Conservation (phyloP, 2,797 vertebrate species). For the Enteromius viviparus region DNA sequence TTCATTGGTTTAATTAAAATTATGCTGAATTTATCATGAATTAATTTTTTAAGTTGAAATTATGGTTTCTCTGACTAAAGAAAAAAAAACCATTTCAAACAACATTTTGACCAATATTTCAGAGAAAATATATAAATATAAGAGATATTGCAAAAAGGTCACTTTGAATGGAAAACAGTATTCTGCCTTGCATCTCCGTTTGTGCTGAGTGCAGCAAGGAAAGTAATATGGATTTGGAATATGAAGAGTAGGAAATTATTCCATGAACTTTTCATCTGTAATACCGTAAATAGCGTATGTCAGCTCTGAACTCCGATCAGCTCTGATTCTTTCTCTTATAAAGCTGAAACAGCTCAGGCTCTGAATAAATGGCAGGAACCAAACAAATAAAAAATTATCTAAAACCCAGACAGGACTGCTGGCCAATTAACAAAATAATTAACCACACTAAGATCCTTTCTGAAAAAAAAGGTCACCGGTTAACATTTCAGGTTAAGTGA, state of each 20-base stretch:
- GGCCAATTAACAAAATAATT: slow-evolving; percentile 77
- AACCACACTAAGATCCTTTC: slow-evolving; percentile 71
- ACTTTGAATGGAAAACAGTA: neutral
- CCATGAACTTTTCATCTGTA: neutral
- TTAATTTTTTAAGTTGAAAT: neutral
- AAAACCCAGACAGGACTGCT: slow-evolving; percentile 51
- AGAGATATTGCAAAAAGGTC: neutral
- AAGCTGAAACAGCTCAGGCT: neutral
- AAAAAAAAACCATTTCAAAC: neutral
- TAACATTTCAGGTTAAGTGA: slow-evolving; percentile 66
- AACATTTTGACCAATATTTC: neutral
- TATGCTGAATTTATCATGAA: too few species aligned
- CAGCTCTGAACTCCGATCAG: neutral
- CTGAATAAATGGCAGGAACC: slow-evolving; percentile 29
- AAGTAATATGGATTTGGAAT: neutral
- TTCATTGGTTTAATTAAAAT: neutral
- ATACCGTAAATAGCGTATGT: neutral
- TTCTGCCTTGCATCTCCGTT: neutral
- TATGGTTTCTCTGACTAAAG: neutral
- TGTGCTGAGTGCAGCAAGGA: neutral
- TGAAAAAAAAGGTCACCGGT: slow-evolving; percentile 69
- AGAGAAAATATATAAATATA: neutral
- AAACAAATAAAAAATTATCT: slow-evolving; percentile 24
- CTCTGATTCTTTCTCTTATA: neutral
- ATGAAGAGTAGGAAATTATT: neutral